These are phyloP conservation scores for Drosophila chauvacae DNA, from an alignment of 1,140 invertebrate genomes.

Conservation along the genomic window DNA sequence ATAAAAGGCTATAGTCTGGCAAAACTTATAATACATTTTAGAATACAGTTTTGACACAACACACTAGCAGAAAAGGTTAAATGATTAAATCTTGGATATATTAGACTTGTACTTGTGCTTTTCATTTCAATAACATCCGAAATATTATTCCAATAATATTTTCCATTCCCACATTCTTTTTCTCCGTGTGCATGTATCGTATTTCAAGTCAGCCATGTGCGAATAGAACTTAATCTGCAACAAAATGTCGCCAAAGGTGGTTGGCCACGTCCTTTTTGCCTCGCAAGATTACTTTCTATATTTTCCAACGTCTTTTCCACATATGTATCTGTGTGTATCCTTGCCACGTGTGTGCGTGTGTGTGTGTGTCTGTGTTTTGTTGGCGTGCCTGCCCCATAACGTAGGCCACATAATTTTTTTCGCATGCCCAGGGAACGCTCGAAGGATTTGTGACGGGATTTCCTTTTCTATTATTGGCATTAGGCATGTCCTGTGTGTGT, in stretches of 20 bases:
- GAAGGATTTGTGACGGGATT: constrained; percentile 84
- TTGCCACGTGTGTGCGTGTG: constrained; percentile 1
- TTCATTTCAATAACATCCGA: too few relatives aligned
- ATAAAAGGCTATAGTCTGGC: too few relatives aligned
- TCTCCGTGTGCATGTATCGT: constrained; percentile 69
- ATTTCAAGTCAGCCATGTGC: constrained; percentile 84
- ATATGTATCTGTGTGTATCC: constrained; percentile 25
- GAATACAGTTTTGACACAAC: too few relatives aligned
- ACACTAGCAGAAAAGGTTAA: neutral
- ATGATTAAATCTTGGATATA: neutral
- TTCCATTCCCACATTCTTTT: too few relatives aligned
- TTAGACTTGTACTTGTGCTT: accelerated
- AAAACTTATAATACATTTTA: too few relatives aligned
- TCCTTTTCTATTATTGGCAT: constrained; percentile 85
- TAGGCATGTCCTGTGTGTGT: constrained; percentile 85
- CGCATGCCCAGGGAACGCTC: constrained; percentile 63
- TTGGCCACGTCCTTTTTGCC: constrained; percentile 52
- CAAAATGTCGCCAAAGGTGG: constrained; percentile 84
- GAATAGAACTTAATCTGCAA: constrained; percentile 85
- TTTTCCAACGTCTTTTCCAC: constrained; percentile 68
- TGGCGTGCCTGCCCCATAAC: constrained; percentile 45
- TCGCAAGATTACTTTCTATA: constrained; percentile 81
- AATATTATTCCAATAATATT: too few relatives aligned
- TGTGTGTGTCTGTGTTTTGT: constrained; percentile 24
- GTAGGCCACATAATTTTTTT: constrained; percentile 77